phyloP scores from a whole-genome alignment of 2,113 vertebrate species.

The Enhydra lutris region DNA sequence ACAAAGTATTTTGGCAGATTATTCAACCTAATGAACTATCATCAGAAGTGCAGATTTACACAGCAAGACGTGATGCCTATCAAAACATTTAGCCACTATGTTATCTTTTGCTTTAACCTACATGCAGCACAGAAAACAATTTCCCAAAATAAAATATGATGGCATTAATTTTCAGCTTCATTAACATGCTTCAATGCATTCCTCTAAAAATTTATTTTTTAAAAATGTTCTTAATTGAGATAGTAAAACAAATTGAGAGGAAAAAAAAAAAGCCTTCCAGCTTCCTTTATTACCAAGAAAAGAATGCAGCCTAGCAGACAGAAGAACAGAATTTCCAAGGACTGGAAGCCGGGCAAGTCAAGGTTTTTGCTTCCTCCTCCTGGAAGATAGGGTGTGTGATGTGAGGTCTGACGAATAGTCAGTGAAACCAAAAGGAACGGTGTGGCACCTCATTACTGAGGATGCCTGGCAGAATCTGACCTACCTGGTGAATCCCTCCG shows the following conservation, averaged over 20 bases:
- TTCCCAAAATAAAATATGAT: conserved; percentile 48
- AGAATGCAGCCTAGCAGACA: neutral
- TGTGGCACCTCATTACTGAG: neutral
- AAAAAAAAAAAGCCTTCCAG: neutral
- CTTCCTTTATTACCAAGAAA: neutral
- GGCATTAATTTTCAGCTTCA: conserved; percentile 55
- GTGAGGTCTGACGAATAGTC: neutral
- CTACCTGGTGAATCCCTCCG: conserved; percentile 91
- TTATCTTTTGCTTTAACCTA: conserved; percentile 25
- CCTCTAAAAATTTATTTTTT: conserved; percentile 35
- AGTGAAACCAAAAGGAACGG: conserved; percentile 43
- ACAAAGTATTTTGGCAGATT: conserved; percentile 29
- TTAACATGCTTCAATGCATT: conserved; percentile 57
- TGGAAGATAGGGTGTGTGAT: conserved; percentile 2
- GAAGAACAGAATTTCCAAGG: neutral
- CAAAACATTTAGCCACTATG: neutral
- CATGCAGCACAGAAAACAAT: conserved; percentile 30
- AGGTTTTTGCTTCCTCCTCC: neutral
- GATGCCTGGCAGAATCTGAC: conserved; percentile 45
- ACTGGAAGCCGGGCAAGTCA: conserved; percentile 37
- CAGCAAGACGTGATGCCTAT: neutral
- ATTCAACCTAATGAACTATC: neutral
- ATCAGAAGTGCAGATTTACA: neutral
- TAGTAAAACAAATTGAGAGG: neutral
- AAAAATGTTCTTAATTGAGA: neutral